Percentiles rank a stretch among this genome's conserved stretches.
These are phyloP conservation scores for Cordylochernes scorpioides DNA, from an alignment of 2,888 invertebrate species.

Conservation along the genomic window DNA sequence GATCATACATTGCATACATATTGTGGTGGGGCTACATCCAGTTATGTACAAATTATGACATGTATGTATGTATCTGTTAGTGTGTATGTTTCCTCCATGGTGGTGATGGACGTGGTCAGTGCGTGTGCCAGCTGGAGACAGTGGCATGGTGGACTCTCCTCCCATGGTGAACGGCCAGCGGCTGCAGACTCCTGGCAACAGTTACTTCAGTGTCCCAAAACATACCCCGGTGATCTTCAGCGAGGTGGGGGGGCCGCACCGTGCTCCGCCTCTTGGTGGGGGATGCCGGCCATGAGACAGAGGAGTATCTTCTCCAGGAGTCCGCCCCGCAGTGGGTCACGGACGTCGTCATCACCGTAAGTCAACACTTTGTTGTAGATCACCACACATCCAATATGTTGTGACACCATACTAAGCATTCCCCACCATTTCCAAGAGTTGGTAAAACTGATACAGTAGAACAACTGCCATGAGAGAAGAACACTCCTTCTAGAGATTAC, in stretches of 20 bases:
- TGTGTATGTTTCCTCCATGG: background rate
- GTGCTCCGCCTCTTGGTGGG: constrained; percentile 61
- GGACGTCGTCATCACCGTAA: constrained; percentile 68
- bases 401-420: too few relatives aligned
- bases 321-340: constrained; percentile 87
- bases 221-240: constrained; percentile 91
- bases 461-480: too few relatives aligned
- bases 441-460: too few relatives aligned
- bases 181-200: constrained; percentile 23
- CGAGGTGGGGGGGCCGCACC: constrained; percentile 55
- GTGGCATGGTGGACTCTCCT: constrained; percentile 1
- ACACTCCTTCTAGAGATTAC: too few relatives aligned
- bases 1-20: too few relatives aligned
- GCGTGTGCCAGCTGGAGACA: too few relatives aligned
- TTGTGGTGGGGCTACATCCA: too few relatives aligned
- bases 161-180: constrained; percentile 4
- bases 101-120: constrained; percentile 3
- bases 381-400: too few relatives aligned
- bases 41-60: background rate
- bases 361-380: too few relatives aligned
- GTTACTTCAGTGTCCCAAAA: constrained; percentile 62
- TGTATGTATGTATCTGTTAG: background rate
- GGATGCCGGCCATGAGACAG: constrained; percentile 81
- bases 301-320: constrained; percentile 65
- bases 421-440: too few relatives aligned